phyloP scores from a whole-genome alignment of 2,113 vertebrate genomes.

The Equus przewalskii region DNA sequence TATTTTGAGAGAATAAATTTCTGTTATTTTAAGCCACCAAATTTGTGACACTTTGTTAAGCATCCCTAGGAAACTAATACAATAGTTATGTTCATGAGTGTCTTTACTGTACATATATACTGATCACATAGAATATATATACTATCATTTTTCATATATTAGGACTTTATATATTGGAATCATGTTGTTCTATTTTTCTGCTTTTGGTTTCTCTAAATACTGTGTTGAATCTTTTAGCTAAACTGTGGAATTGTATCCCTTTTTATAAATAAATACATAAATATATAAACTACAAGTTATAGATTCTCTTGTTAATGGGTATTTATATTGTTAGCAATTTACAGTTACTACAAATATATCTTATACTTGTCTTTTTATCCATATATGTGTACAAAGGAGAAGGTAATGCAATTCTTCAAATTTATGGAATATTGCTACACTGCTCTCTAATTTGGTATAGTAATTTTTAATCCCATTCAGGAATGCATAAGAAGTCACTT shows the following conservation, averaged over 20 bases:
- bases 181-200: background rate
- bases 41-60: background rate
- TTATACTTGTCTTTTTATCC: background rate
- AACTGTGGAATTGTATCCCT: background rate
- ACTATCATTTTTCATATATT: background rate
- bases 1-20: background rate
- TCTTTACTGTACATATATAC: background rate
- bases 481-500: background rate
- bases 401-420: background rate
- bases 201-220: background rate
- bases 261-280: background rate
- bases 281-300: background rate
- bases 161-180: background rate
- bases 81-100: background rate
- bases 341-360: background rate
- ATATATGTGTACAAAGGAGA: background rate
- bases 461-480: background rate
- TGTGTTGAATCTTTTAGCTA: background rate
- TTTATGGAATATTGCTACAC: background rate
- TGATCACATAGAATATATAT: background rate
- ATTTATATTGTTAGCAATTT: background rate
- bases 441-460: background rate
- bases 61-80: background rate
- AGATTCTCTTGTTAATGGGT: background rate
- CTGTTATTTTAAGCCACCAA: background rate